These are phyloP conservation scores for Drosophila atripex DNA, from an alignment of 2,888 invertebrate species.

Conservation along the genomic window DNA sequence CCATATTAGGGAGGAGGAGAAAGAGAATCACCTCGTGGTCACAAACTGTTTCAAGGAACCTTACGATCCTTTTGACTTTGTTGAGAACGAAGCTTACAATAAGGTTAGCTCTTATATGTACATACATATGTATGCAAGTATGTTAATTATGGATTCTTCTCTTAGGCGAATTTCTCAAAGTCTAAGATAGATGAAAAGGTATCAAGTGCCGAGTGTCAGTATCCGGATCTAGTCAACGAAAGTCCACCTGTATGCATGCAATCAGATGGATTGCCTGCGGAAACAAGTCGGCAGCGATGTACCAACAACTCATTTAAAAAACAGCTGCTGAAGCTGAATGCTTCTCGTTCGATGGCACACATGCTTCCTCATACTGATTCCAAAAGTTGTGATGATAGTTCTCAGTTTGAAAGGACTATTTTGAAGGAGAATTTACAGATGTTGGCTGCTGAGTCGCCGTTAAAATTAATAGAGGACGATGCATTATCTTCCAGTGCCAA, in stretches of 20 bases:
- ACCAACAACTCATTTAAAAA: constrained; percentile 46
- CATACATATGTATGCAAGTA: neutral
- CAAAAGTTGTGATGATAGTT: neutral
- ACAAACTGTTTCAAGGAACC: constrained; percentile 55
- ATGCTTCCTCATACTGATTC: constrained; percentile 31
- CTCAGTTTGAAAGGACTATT: constrained; percentile 39
- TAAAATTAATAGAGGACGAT: constrained; percentile 62
- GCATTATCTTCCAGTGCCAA: constrained; percentile 39
- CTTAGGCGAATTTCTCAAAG: constrained; percentile 45
- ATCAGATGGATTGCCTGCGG: constrained; percentile 2
- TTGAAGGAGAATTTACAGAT: constrained; percentile 56
- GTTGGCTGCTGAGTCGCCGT: constrained; percentile 62
- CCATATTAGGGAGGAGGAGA: constrained; percentile 27
- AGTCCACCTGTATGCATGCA: constrained; percentile 55
- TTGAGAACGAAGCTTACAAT: constrained; percentile 64
- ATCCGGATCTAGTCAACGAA: constrained; percentile 50
- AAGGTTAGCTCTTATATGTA: constrained; percentile 45
- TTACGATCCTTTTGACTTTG: constrained; percentile 64
- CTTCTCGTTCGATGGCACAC: constrained; percentile 22
- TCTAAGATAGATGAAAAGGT: constrained; percentile 9
- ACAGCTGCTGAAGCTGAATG: constrained; percentile 59
- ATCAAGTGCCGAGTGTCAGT: neutral
- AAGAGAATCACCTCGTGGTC: constrained; percentile 18
- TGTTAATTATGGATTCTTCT: neutral
- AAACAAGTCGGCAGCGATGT: constrained; percentile 6